These are phyloP conservation scores for Rhyacophila brunnea DNA, from an alignment of 1,140 invertebrate genomes.

Conservation along the genomic window DNA sequence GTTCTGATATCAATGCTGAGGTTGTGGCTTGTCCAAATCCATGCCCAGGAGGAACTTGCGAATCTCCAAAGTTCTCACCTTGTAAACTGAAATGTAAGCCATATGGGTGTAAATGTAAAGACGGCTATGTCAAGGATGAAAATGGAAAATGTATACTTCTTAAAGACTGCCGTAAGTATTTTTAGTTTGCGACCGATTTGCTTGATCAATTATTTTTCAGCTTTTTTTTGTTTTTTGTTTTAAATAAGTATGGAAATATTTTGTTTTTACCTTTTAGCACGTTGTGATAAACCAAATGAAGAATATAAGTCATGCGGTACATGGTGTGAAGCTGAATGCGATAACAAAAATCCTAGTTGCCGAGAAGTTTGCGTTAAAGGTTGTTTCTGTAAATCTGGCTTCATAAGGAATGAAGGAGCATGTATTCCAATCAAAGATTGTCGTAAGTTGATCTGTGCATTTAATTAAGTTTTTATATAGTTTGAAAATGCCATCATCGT, in stretches of 20 bases:
- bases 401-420: slow-evolving; percentile 33
- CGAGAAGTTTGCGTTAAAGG: slow-evolving; percentile 5
- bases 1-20: slow-evolving; percentile 25
- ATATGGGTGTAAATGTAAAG: slow-evolving; percentile 23
- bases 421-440: slow-evolving; percentile 34
- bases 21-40: slow-evolving; percentile 18
- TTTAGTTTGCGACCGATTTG: too few relatives aligned
- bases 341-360: too few relatives aligned
- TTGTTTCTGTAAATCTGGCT: slow-evolving; percentile 38
- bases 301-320: too few relatives aligned
- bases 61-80: slow-evolving; percentile 4
- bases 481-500: too few relatives aligned
- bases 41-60: slow-evolving; percentile 25
- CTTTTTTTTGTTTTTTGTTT: too few relatives aligned
- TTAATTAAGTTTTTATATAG: too few relatives aligned
- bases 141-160: slow-evolving; percentile 6
- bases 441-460: too few relatives aligned
- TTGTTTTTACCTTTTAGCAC: too few relatives aligned
- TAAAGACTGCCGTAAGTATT: slow-evolving; percentile 5
- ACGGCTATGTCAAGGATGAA: slow-evolving; percentile 14
- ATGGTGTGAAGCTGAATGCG: too few relatives aligned
- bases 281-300: too few relatives aligned
- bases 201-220: too few relatives aligned
- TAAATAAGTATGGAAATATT: too few relatives aligned
- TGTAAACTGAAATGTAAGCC: background rate